Conservation (phyloP, 2,113 vertebrate species). For the Scolopax mira region DNA sequence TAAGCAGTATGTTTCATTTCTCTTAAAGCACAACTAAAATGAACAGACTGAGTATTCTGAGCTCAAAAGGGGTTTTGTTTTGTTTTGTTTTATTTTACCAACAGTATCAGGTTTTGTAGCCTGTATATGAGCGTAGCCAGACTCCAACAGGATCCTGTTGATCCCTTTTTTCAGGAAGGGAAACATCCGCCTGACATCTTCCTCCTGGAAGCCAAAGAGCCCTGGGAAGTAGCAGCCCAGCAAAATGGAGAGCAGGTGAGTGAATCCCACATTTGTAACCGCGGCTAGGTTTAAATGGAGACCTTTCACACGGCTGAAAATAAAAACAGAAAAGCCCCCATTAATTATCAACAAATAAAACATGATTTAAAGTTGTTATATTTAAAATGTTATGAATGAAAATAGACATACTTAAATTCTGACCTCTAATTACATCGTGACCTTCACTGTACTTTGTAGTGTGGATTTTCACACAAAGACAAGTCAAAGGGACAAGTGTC, state of each 20-base stretch:
- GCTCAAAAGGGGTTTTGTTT: neutral
- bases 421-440: neutral
- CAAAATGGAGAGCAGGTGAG: constrained; percentile 45
- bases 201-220: constrained; percentile 64
- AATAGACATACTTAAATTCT: neutral
- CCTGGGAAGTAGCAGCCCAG: constrained; percentile 60
- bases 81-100: constrained; percentile 63
- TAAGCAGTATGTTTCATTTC: neutral
- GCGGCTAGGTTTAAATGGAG: constrained; percentile 74
- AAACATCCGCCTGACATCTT: constrained; percentile 66
- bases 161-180: constrained; percentile 65
- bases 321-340: neutral
- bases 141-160: constrained; percentile 55
- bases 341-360: neutral
- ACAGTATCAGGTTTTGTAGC: constrained; percentile 75
- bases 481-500: neutral
- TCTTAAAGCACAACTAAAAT: neutral
- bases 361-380: neutral
- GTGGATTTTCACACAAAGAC: neutral
- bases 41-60: neutral
- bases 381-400: neutral
- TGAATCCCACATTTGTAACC: neutral
- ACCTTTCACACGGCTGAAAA: constrained; percentile 72
- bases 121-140: constrained; percentile 77
- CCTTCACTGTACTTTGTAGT: neutral